Base-by-base conservation (phyloP, 2,797 vertebrate genomes). In the Nyctibius grandis region DNA sequence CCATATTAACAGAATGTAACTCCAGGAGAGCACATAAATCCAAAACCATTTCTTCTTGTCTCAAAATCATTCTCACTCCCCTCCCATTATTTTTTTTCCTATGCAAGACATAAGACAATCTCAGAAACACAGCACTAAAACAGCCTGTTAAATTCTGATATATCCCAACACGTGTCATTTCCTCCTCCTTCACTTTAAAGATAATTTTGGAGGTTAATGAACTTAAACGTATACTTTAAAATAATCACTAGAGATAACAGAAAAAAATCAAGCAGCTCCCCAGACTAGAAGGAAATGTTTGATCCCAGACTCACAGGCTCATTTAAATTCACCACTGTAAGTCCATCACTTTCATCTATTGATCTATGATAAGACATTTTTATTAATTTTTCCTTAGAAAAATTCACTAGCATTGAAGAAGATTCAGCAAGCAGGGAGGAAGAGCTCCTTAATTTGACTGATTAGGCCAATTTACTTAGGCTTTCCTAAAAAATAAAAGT, bases 351-450 rank as follows among this genome's bases (percentile, higher is more conserved):
- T 97, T 96, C 91, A 96, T 90, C 82, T 95, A 97, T 97, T 96
- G 97, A 97, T 97, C 95, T 96, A 84, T 90, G 94, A 97, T 97
- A 97, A 97, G 94, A 95, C 92, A 95, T 95, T 97, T 97, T 97
- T 97, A 97, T 97, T 97, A 97, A 95, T 97, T 95, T 97, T 97
- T 94, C 93, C 69, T 89, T 82, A 95, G 80, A 96, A 96, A 95
- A 97, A 95, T 96, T 94, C 96, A 89, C 85, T 85, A 90, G 5
- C 75, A 73, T 88, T 90, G 85, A 74, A 90, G 56, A 88, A 95
- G 51, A 94, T 96, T 96, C 92, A 95, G 51, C 19, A 51, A 88
- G n/a, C 44, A 16, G 57, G 31, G 40, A 51, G 48, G 54, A 77
- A 84, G 47, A 92, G 57, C 76, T 97, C 34, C 91, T 96, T 97